Evolutionary conservation across 2,888 invertebrate species (phyloP), one percentile per base, ranked within the genome.

Genomic region (Perithous albicinctus): DNA sequence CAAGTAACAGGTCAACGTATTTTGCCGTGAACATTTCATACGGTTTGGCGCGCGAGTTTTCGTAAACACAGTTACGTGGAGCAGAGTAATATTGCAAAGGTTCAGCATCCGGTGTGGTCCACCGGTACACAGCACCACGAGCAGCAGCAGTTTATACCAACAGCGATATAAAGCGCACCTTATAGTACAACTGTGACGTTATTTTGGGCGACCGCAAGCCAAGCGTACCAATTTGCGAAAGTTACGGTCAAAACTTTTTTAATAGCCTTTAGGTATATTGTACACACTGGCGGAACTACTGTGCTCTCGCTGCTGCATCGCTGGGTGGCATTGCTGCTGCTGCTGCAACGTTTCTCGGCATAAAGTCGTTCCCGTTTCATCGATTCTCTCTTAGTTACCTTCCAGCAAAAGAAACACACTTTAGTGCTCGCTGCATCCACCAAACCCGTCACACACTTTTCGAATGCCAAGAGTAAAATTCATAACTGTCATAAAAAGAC

Each of bases 201-300:
- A 82, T 82, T 78, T 82, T 66, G 64, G 74, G 59, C 70, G 82
- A 75, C 70, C 78, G 66, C 82, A 74, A 75, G 81, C 66, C n/a
- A 29, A 69, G 54, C 70, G 54, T 75, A 82, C 82, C 82, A 82
- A 82, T 82, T 82, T 82, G 35, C 78, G 64, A 63, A 82, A 78
- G 78, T 82, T 82, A 82, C 75, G 78, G 75, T 74, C 46, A 75
- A n/a, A 82, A 82, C 82, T 82, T 82, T 82, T 82, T 72, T 82
- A 82, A 82, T 78, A 66, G 74, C 48, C 70, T 64, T 70, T 48
- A 32, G 66, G 46, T 78, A 78, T 78, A 66, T 54, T n/a, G 56
- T 29, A 7, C 5, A 23, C 20, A 48, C 51, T 26, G 54, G 23
- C 12, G n/a, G 12, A 26, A 10, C 54, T 23, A 12, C 26, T 5